Evolutionary conservation across 2,113 vertebrate genomes (phyloP), one percentile per base, ranked within the genome.

Genomic region (Pluvialis apricaria): DNA sequence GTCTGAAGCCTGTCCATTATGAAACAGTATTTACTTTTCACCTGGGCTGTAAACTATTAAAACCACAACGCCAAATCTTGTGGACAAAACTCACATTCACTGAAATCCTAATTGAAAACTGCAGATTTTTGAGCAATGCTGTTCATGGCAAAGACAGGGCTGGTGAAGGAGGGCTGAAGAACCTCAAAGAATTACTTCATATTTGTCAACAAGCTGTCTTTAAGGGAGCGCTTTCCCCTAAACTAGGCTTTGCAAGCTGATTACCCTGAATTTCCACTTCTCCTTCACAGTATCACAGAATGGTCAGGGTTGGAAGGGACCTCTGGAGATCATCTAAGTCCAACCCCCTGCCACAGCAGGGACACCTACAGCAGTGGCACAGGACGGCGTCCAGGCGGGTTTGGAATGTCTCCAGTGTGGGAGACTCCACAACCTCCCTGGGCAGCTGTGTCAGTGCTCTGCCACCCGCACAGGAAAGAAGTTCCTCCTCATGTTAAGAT

Each of bases 11-110:
- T 79, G 52, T 58, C 72, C 72, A 31, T 57, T 91, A 45, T n/a
- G 92, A 90, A 14, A 38, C 28, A 54, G 19, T 92, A 72, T 94
- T 96, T 96, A 93, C 88, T 87, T 96, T 85, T 72, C 54, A 72
- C 86, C 58, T 72, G 42, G 71, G 45, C 68, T 95, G 75, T 82
- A 92, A 96, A 82, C 77, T 65, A 79, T 82, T 95, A 92, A 95
- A 97, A 82, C 78, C 81, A 95, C 73, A 89, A 82, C 0, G 0
- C 15, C 66, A 64, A 54, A 69, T 45, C 70, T 36, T 29, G 20
- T 24, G 62, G 84, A 91, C 89, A 97, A 92, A 92, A 87, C 78
- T 80, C 45, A 49, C 75, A 94, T 94, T 97, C 81, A 94, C n/a
- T 69, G 57, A 89, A 94, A 51, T 61, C 40, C 40, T 52, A 62